A percentile compares a stretch with the other conserved stretches of the same genome.
phyloP scores from a whole-genome alignment of 2,888 invertebrate species.

The Embidobia sp. region DNA sequence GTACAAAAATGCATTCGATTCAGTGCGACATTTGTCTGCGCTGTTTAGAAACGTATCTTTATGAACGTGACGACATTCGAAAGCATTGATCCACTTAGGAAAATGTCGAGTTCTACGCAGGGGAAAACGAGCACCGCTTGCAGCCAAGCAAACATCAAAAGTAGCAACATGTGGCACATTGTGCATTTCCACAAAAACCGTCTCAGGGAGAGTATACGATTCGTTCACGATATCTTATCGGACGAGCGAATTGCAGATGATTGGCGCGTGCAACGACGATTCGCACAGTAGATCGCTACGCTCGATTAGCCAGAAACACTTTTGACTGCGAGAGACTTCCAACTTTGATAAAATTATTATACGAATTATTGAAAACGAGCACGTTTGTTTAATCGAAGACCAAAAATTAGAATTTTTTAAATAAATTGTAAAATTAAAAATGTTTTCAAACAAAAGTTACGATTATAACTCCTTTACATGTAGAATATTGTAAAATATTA shows the following conservation, averaged over 20 bases:
- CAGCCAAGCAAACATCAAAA: constrained; percentile 43
- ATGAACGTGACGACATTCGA: constrained; percentile 2
- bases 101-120: background rate
- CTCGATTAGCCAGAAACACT: constrained; percentile 3
- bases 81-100: constrained; percentile 16
- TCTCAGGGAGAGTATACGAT: constrained; percentile 18
- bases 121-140: constrained; percentile 12
- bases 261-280: background rate
- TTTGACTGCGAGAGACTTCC: too few relatives aligned
- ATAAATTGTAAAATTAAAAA: too few relatives aligned
- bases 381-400: too few relatives aligned
- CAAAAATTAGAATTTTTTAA: too few relatives aligned
- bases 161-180: constrained; percentile 59
- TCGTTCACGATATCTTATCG: constrained; percentile 30
- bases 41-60: too few relatives aligned
- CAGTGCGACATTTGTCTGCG: too few relatives aligned
- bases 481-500: too few relatives aligned
- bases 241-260: constrained; percentile 17
- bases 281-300: constrained; percentile 1
- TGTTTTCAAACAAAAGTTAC: too few relatives aligned
- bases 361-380: too few relatives aligned
- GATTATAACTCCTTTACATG: too few relatives aligned
- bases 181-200: constrained; percentile 18
- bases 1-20: too few relatives aligned
- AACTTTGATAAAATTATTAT: too few relatives aligned